Evolutionary conservation across 1,140 invertebrate genomes (phyloP), one percentile per base, ranked within the genome.

Genomic region (Camponotus floridanus): DNA sequence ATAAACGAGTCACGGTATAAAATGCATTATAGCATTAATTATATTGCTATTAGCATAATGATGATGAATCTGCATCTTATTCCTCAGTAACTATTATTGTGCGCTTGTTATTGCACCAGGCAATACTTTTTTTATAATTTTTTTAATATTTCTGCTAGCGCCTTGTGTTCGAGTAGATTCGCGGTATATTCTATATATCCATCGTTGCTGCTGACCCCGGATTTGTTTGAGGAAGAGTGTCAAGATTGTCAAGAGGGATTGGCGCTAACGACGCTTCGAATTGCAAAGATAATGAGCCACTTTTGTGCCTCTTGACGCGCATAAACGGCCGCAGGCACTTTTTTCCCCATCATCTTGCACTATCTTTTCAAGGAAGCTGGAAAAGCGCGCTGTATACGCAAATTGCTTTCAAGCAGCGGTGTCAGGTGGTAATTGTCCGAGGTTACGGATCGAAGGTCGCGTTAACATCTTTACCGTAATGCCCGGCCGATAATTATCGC

Each of bases 381-480:
- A 84, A 90, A 76, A 86, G 85, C 64, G 68, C 39, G 65, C 31
- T 61, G 73, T 65, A 70, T 87, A 86, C 71, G 88, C 88, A 90
- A 90, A 90, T 90, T 86, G 86, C 89, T 87, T 88, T 88, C 86
- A 73, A 74, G 81, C 86, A n/a, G 45, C 81, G 73, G 48, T 73
- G 88, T 90, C 88, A 87, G 88, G 86, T 90, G 86, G 86, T 90
- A 90, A 90, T 90, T 90, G 86, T 68, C 68, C 88, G 81, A 59
- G 61, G 86, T 86, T 87, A 62, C 70, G 68, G 89, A 65, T 89
- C 88, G 87, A 36, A 85, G 86, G 88, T 88, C 88, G 73, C 88
- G 76, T 85, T 88, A 88, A 88, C 88, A 74, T 87, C 86, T 59
- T 87, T 74, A 70, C 89, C 62, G 70, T 76, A 64, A 67, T 61